phyloP scores from a whole-genome alignment of 2,888 invertebrate genomes.

The Rotaria magnacalcarata region DNA sequence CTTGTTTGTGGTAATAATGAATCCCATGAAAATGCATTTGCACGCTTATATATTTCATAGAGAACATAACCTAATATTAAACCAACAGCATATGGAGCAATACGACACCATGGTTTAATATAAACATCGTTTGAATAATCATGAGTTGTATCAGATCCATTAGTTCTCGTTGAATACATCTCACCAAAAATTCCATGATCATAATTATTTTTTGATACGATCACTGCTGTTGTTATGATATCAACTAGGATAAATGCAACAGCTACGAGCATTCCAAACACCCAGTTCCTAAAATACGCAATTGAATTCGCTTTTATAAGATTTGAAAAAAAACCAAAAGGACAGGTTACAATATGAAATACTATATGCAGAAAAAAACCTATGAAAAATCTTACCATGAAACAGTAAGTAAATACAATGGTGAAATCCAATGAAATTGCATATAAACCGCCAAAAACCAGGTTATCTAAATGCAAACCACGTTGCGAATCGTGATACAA shows the following conservation, averaged over 20 bases:
- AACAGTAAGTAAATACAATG: not conserved
- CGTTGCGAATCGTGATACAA: too few relatives aligned
- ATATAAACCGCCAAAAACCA: not conserved
- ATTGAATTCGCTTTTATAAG: too few relatives aligned
- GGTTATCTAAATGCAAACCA: not conserved
- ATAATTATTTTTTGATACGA: not conserved
- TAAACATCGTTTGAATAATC: conserved; percentile 52
- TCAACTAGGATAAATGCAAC: not conserved
- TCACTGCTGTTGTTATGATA: not conserved
- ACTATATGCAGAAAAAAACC: too few relatives aligned
- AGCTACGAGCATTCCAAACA: not conserved
- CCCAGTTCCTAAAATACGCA: not conserved
- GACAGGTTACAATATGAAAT: too few relatives aligned
- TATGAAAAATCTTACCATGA: not conserved
- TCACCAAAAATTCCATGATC: not conserved
- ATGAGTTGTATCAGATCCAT: not conserved
- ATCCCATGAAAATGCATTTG: not conserved
- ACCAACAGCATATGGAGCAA: conserved; percentile 59
- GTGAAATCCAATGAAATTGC: conserved; percentile 32
- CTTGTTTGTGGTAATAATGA: not conserved
- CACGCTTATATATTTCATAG: conserved; percentile 41
- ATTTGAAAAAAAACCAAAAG: too few relatives aligned
- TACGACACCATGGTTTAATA: conserved; percentile 59
- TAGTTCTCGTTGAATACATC: not conserved
- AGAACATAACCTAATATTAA: conserved; percentile 53